Evolutionary conservation across 2,113 vertebrate genomes (phyloP).

Genomic region (Oxyura jamaicensis): DNA sequence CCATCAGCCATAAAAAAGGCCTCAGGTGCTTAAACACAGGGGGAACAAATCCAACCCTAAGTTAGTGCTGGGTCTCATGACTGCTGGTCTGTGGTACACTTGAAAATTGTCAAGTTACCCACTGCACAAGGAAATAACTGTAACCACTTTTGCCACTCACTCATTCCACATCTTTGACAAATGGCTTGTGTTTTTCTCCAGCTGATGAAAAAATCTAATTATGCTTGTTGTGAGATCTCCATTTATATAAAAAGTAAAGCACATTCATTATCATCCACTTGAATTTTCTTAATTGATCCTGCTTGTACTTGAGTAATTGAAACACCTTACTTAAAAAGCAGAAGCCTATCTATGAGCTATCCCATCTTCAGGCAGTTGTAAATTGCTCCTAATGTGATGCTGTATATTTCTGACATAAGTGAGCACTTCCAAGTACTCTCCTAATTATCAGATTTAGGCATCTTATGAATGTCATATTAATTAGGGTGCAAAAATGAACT

Average conservation of each 20-base stretch:
- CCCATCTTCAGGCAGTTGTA: not conserved
- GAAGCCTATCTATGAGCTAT: not conserved
- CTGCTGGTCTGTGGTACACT: not conserved
- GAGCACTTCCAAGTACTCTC: not conserved
- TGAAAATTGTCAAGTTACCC: not conserved
- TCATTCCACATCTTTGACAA: not conserved
- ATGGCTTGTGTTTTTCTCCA: not conserved
- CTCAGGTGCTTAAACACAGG: not conserved
- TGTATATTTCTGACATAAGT: not conserved
- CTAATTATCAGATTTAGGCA: constrained; percentile 28
- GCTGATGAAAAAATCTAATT: constrained; percentile 1
- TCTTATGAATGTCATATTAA: constrained; percentile 37
- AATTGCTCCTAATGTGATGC: not conserved
- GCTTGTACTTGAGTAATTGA: constrained; percentile 61
- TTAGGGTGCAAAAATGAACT: constrained; percentile 57
- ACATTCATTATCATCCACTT: not conserved
- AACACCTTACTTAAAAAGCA: not conserved
- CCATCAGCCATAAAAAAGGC: not conserved
- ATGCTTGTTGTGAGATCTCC: not conserved
- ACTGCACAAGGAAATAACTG: not conserved
- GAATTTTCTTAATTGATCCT: constrained; percentile 51
- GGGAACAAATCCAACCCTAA: not conserved
- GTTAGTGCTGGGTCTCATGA: not conserved
- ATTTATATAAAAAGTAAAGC: not conserved
- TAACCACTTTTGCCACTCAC: not conserved